These are phyloP conservation scores for Eriosoma lanigerum DNA, from an alignment of 1,140 invertebrate species.

Conservation along the genomic window DNA sequence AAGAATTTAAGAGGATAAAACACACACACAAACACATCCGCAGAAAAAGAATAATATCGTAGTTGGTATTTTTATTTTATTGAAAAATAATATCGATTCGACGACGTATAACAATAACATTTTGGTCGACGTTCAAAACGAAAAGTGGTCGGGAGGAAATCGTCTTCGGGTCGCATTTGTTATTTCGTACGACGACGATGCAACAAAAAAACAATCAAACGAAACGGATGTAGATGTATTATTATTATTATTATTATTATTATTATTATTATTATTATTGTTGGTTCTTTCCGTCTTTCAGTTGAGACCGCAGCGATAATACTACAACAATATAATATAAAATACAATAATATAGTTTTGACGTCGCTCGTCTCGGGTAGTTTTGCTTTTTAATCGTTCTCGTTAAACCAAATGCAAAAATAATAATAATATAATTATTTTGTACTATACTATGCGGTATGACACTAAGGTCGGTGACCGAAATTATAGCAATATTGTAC, in stretches of 20 bases:
- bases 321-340: not conserved
- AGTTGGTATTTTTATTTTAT: constrained; percentile 6
- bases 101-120: constrained; percentile 4
- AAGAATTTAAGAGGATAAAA: not conserved
- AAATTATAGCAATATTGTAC: not conserved
- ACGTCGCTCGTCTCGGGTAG: not conserved
- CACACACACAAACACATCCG: no score
- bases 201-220: constrained; percentile 10
- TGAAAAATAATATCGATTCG: constrained; percentile 27
- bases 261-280: no score
- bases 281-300: not conserved
- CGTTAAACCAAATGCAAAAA: not conserved
- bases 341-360: not conserved
- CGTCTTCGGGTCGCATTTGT: not conserved
- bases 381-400: not conserved
- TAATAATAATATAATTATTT: no score
- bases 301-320: not conserved
- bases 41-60: constrained; percentile 30
- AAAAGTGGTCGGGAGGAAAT: not conserved
- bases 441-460: no score
- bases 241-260: no score
- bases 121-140: constrained; percentile 21
- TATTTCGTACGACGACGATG: not conserved
- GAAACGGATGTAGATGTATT: not conserved
- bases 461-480: no score